Percentiles rank a stretch among this genome's conserved stretches.
These are phyloP conservation scores for Hystrix brachyura DNA, from an alignment of 2,113 vertebrate species.

Conservation along the genomic window DNA sequence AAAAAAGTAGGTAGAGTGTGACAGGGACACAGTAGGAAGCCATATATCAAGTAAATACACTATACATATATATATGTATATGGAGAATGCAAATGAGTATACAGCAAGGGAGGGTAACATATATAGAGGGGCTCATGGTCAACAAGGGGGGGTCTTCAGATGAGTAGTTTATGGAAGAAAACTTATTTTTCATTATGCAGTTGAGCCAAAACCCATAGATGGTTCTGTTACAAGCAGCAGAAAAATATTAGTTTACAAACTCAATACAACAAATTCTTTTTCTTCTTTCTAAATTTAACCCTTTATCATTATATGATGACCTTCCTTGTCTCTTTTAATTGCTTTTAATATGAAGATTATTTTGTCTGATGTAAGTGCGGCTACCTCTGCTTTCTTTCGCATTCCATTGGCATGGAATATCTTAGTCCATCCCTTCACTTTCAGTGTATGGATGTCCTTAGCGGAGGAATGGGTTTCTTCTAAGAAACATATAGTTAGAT, in stretches of 20 bases:
- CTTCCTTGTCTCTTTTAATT: neutral
- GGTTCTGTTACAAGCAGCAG: neutral
- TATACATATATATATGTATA: neutral
- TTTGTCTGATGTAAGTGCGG: neutral
- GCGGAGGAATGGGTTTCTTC: neutral
- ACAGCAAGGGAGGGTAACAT: neutral
- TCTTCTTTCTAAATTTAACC: neutral
- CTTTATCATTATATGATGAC: neutral
- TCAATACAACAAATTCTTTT: neutral
- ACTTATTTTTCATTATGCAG: neutral
- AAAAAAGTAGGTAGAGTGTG: neutral
- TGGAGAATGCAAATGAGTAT: neutral
- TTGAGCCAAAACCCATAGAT: neutral
- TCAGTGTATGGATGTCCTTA: neutral
- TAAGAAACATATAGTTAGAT: neutral
- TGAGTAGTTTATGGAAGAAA: neutral
- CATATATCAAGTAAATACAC: neutral
- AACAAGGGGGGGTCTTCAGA: neutral
- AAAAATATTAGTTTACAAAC: slow-evolving; percentile 29
- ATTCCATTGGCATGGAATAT: neutral
- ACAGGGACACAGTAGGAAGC: neutral
- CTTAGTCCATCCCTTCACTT: neutral
- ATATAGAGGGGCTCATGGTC: neutral
- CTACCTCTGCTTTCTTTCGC: neutral
- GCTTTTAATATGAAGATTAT: neutral